These are phyloP conservation scores for Sternotherus odoratus DNA, from an alignment of 2,797 vertebrate species.

Conservation along the genomic window DNA sequence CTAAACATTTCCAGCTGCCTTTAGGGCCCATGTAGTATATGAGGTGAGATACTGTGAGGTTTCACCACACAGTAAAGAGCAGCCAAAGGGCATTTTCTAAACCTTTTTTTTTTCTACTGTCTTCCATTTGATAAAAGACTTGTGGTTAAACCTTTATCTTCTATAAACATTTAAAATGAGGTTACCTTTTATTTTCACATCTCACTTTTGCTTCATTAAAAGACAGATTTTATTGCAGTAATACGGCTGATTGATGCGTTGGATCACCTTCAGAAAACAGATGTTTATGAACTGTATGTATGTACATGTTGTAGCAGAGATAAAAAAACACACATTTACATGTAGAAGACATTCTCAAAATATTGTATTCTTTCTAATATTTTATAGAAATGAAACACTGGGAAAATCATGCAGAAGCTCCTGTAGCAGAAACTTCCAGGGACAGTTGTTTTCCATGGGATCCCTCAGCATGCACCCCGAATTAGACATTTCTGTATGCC, in stretches of 20 bases:
- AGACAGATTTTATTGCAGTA: conserved; percentile 74
- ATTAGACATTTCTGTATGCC: not conserved
- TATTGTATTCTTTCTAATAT: conserved; percentile 7
- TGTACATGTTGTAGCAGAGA: conserved; percentile 60
- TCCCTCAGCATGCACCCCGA: not conserved
- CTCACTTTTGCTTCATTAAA: conserved; percentile 80
- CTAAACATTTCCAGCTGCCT: conserved; percentile 83
- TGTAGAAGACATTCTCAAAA: conserved; percentile 56
- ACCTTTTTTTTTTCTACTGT: conserved; percentile 78
- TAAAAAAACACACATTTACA: conserved; percentile 53
- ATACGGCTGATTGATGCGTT: conserved; percentile 80
- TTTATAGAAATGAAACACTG: not conserved
- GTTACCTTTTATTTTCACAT: conserved; percentile 82
- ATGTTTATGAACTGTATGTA: conserved; percentile 76
- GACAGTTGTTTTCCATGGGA: not conserved
- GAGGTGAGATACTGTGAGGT: conserved; percentile 82
- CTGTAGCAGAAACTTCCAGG: not conserved
- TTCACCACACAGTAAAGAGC: conserved; percentile 79
- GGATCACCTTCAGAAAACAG: conserved; percentile 80
- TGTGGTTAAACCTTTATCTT: conserved; percentile 84
- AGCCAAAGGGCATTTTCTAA: conserved; percentile 79
- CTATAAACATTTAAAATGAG: conserved; percentile 80
- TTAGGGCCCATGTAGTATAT: conserved; percentile 73
- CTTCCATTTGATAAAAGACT: conserved; percentile 83
- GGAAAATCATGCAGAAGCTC: rapidly evolving